A percentile compares a stretch with the other conserved stretches of the same genome.
phyloP scores from a whole-genome alignment of 2,888 invertebrate genomes.

The Alentia gelatinosa region DNA sequence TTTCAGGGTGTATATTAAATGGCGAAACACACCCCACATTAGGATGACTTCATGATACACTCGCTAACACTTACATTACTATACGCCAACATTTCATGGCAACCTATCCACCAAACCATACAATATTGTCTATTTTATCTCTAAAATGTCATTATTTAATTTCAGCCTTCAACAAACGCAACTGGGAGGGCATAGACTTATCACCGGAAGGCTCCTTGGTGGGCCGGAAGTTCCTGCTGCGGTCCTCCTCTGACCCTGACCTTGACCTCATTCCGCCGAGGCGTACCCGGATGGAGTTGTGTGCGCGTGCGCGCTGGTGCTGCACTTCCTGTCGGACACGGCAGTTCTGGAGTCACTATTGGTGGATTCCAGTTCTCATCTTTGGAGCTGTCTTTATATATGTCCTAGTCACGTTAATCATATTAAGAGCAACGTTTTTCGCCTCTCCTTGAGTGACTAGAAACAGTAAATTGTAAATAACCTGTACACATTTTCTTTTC shows the following conservation, averaged over 20 bases:
- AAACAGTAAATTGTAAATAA: too few species aligned
- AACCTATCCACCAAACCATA: too few species aligned
- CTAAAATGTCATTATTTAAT: too few species aligned
- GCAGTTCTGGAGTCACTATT: slow-evolving; percentile 35
- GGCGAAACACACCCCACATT: too few species aligned
- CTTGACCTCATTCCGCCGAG: background rate
- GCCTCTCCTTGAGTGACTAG: background rate
- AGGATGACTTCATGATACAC: too few species aligned
- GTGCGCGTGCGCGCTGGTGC: slow-evolving; percentile 44
- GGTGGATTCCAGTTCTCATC: background rate
- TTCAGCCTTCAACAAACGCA: background rate
- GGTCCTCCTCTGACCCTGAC: slow-evolving; percentile 41
- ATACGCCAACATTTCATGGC: too few species aligned
- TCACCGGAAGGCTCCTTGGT: background rate
- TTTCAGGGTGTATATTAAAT: too few species aligned
- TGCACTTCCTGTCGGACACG: slow-evolving; percentile 1
- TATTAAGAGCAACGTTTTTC: background rate
- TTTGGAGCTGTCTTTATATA: background rate
- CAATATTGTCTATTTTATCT: too few species aligned
- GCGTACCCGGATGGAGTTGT: background rate
- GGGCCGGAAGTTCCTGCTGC: background rate
- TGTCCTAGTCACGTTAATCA: background rate
- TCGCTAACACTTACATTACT: too few species aligned
- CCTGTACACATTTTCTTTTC: too few species aligned
- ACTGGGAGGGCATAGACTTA: background rate